phyloP scores from a whole-genome alignment of 2,888 invertebrate genomes.

The Gastracanthus pulcherrimus region DNA sequence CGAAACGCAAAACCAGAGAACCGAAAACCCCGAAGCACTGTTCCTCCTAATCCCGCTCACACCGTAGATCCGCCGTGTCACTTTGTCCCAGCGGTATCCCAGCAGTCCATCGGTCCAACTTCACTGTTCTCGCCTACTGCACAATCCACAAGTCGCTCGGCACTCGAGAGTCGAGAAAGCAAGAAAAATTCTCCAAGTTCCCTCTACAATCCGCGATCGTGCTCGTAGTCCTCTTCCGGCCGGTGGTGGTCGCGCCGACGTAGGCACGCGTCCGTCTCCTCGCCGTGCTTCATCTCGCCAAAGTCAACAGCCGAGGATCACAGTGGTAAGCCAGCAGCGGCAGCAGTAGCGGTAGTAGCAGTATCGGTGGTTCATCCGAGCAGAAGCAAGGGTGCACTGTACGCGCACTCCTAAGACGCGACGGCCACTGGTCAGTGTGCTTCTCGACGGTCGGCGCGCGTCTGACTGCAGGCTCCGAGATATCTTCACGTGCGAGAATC shows the following conservation, averaged over 20 bases:
- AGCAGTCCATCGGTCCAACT: too few species aligned
- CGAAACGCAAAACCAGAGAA: too few species aligned
- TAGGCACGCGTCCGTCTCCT: conserved; percentile 24
- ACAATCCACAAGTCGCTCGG: not conserved
- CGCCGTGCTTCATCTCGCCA: conserved; percentile 44
- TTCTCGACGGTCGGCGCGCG: conserved; percentile 42
- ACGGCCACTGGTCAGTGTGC: not conserved
- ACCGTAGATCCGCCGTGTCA: not conserved
- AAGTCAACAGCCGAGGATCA: too few species aligned
- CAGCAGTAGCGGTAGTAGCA: too few species aligned
- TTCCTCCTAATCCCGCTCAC: not conserved
- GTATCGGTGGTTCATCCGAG: not conserved
- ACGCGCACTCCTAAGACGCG: not conserved
- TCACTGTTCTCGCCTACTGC: too few species aligned
- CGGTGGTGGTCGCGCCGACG: not conserved
- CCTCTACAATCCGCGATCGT: not conserved
- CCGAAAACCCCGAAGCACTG: not conserved
- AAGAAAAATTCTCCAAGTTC: not conserved
- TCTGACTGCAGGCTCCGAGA: too few species aligned
- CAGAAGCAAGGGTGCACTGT: not conserved
- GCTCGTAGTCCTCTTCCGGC: not conserved
- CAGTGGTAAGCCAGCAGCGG: too few species aligned
- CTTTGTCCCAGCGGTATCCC: too few species aligned
- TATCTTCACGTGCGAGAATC: conserved; percentile 38
- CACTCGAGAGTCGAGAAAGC: too few species aligned